phyloP scores from a whole-genome alignment of 2,888 invertebrate species.

The Netelia inedita region DNA sequence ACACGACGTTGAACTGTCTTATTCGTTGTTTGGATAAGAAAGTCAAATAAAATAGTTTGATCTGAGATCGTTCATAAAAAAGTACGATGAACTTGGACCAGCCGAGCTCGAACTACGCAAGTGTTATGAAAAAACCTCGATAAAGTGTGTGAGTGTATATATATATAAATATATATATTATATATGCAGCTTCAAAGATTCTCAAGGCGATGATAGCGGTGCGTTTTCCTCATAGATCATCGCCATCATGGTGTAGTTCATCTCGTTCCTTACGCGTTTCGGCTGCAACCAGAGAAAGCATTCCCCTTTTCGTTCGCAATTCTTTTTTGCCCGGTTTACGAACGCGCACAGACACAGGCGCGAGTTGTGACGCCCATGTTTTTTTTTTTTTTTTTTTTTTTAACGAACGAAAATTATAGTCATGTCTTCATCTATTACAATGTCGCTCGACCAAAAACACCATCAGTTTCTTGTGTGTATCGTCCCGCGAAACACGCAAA shows the following conservation, averaged over 20 bases:
- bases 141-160: neutral
- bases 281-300: constrained; percentile 77
- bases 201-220: constrained; percentile 87
- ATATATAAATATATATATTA: neutral
- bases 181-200: neutral
- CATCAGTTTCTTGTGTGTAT: neutral
- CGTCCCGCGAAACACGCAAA: neutral
- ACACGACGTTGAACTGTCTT: neutral
- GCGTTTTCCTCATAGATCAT: constrained; percentile 91
- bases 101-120: neutral
- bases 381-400: constrained; percentile 1
- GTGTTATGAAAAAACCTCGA: too few species aligned
- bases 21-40: neutral
- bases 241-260: constrained; percentile 87
- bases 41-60: neutral
- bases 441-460: constrained; percentile 6
- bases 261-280: constrained; percentile 84
- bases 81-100: neutral
- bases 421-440: constrained; percentile 23
- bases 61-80: neutral
- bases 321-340: neutral
- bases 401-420: constrained; percentile 25
- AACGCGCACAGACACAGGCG: constrained; percentile 40
- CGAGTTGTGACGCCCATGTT: neutral
- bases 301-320: constrained; percentile 50